A percentile compares a stretch with the other conserved stretches of the same genome.
phyloP scores from a whole-genome alignment of 2,888 invertebrate species.

The Boloria euphrosyne region DNA sequence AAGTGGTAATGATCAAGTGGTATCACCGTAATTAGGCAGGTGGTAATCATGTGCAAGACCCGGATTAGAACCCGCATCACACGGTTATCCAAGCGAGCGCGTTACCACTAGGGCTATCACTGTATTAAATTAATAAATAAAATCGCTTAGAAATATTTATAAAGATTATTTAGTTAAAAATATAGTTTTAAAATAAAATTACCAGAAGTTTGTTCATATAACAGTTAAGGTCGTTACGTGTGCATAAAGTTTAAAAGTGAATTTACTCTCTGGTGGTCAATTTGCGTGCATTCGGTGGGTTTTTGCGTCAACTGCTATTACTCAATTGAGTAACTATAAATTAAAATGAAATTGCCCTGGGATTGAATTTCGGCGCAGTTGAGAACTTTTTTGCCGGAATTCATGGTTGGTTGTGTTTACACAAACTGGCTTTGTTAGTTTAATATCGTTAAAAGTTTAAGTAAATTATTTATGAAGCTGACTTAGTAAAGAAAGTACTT shows the following conservation, averaged over 20 bases:
- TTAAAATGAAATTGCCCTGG: conserved; percentile 35
- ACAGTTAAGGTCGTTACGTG: conserved; percentile 18
- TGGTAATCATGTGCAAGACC: no score
- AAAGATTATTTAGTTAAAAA: not conserved
- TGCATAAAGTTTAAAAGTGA: conserved; percentile 26
- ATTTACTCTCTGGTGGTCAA: conserved; percentile 28
- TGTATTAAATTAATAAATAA: no score
- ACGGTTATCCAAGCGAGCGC: no score
- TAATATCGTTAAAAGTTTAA: not conserved
- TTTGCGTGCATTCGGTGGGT: conserved; percentile 28
- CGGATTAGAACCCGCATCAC: no score
- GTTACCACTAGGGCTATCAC: no score
- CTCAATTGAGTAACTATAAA: conserved; percentile 38
- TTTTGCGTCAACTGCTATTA: conserved; percentile 38
- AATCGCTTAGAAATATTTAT: not conserved
- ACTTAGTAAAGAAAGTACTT: no score
- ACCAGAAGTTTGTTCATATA: not conserved
- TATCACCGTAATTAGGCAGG: no score
- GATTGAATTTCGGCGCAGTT: conserved; percentile 30
- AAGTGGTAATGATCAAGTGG: no score
- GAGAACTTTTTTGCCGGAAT: conserved; percentile 22
- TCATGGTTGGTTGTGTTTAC: conserved; percentile 26
- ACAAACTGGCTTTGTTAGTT: not conserved
- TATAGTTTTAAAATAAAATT: conserved; percentile 4
- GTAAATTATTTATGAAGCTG: not conserved